Conservation (phyloP, 2,888 invertebrate species). For the Sisyra nigra region DNA sequence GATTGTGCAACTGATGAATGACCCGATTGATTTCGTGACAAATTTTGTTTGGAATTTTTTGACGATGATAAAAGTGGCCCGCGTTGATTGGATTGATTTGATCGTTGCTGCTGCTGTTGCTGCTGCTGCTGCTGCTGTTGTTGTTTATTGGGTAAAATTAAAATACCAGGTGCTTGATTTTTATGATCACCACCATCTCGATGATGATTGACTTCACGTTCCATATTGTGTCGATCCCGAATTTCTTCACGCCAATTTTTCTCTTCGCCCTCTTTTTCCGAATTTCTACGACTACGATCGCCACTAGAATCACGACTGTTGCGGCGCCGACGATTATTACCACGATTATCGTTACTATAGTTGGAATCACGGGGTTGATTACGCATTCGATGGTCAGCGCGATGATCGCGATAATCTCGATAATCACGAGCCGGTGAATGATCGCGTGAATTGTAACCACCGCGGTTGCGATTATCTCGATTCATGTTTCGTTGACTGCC, state of each 20-base stretch:
- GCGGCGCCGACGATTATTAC: background rate
- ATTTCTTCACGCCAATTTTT: slow-evolving; percentile 28
- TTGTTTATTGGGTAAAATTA: slow-evolving; percentile 20
- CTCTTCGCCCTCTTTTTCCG: slow-evolving; percentile 19
- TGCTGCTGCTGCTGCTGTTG: background rate
- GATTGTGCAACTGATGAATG: slow-evolving; percentile 7
- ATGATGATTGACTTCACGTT: slow-evolving; percentile 10
- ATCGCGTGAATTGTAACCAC: background rate
- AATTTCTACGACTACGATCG: slow-evolving; percentile 24
- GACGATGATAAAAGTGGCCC: background rate
- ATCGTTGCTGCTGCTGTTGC: background rate
- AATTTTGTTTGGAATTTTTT: slow-evolving; percentile 5
- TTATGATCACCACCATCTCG: background rate
- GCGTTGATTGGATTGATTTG: background rate
- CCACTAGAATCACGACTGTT: slow-evolving; percentile 29
- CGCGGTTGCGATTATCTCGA: background rate
- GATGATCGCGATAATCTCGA: slow-evolving; percentile 10
- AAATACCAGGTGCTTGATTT: slow-evolving; percentile 17
- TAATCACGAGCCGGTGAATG: slow-evolving; percentile 10
- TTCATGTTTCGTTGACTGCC: background rate
- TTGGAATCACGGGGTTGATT: slow-evolving; percentile 14
- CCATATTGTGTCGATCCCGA: slow-evolving; percentile 16
- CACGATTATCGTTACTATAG: background rate
- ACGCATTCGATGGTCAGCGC: slow-evolving; percentile 8
- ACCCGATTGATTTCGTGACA: slow-evolving; percentile 10